These are phyloP conservation scores for Metalampra italica DNA, from an alignment of 2,888 invertebrate genomes.

Conservation along the genomic window DNA sequence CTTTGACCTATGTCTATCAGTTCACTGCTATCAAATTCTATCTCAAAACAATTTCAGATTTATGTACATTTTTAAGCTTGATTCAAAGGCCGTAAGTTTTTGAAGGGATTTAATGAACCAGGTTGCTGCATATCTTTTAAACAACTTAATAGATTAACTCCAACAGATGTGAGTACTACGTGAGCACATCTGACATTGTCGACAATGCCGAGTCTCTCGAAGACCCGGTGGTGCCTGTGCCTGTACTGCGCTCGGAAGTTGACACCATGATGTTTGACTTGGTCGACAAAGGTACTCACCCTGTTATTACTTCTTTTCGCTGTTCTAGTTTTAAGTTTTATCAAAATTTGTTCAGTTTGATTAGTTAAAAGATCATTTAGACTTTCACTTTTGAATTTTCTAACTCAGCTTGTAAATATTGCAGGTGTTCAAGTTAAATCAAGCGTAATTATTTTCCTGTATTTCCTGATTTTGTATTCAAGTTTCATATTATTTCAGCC, in stretches of 20 bases:
- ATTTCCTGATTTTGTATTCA: too few species aligned
- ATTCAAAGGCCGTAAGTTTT: neutral
- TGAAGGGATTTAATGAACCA: neutral
- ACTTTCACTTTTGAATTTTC: too few species aligned
- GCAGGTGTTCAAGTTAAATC: too few species aligned
- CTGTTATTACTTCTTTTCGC: too few species aligned
- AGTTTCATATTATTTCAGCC: neutral
- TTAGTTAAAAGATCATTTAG: too few species aligned
- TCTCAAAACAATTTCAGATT: too few species aligned
- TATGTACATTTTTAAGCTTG: too few species aligned
- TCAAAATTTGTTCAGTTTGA: neutral
- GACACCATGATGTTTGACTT: conserved; percentile 35
- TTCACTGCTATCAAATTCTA: too few species aligned
- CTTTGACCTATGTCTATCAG: too few species aligned
- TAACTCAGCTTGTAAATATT: too few species aligned
- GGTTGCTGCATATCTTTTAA: too few species aligned
- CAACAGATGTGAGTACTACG: conserved; percentile 38
- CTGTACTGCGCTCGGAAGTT: conserved; percentile 18
- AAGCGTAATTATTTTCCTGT: too few species aligned
- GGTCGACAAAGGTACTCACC: conserved; percentile 44
- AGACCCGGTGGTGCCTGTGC: neutral
- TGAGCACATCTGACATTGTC: conserved; percentile 23
- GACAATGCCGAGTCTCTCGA: neutral
- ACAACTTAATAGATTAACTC: neutral
- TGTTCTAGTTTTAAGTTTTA: neutral